Base-by-base conservation (phyloP, 2,888 invertebrate species). In the Diplolepis rosae region DNA sequence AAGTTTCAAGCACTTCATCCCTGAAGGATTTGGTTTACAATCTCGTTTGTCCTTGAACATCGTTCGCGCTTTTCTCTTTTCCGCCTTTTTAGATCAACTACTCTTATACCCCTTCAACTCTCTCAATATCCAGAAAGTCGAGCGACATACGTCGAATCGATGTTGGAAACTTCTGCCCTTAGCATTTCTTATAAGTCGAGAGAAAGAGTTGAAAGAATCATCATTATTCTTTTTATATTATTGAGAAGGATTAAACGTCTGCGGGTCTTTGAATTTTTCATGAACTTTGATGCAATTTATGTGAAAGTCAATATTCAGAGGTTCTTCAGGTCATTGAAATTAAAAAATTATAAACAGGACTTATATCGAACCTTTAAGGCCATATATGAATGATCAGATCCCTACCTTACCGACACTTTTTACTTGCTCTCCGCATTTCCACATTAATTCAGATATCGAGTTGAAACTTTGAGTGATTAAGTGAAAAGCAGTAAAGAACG, bases 1-100 rank as follows among this genome's bases (percentile, higher is more conserved):
- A 50, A 51, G 45, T 35, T 69, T 50, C 56, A 67, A 66, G 48
- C 66, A 66, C 66, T 66, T 42, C 66, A 66, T 45, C 48, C 48
- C 50, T 50, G 48, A 66, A 66, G 66, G 66, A 66, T 66, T 66
- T 66, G 66, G 45, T 66, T 66, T 66, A 66, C 66, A 48, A 66
- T 66, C 66, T 66, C 66, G 66, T 66, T 66, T 66, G 66, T 66
- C 50, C 66, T 66, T 50, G 66, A 66, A 66, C 48, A 66, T 45
- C 45, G 15, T 66, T 66, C 24, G 28, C 66, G 32, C 66, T 66
- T 66, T 66, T 32, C 48, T 39, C 61, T 61, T 24, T 61, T 61
- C 61, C 24, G 39, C 39, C 39, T 61, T 61, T 61, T 39, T 61
- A 61, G 61, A 61, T 61, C 61, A 24, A 39, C 61, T 39, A 39